phyloP scores from a whole-genome alignment of 2,113 vertebrate genomes.

The Pseudorasbora parva region DNA sequence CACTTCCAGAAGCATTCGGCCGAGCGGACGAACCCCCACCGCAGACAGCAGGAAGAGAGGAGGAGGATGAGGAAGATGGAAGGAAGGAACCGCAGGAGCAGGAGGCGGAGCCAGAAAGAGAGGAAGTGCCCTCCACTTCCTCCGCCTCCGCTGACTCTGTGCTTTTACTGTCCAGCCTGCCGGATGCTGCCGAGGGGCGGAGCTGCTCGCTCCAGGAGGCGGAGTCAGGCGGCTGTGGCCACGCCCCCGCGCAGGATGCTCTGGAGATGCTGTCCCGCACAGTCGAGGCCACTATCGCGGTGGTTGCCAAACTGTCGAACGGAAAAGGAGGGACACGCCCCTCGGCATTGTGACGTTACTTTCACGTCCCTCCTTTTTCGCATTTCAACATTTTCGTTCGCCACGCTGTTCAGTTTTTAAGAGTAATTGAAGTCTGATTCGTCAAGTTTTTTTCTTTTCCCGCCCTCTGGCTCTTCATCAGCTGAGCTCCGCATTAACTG shows the following conservation, averaged over 20 bases:
- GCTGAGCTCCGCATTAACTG: conserved; percentile 56
- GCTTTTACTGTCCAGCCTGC: conserved; percentile 76
- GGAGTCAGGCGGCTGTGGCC: conserved; percentile 80
- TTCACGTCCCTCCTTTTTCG: conserved; percentile 75
- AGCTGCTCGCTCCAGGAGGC: conserved; percentile 81
- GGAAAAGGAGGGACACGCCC: conserved; percentile 78
- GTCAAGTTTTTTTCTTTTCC: conserved; percentile 70
- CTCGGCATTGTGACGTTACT: conserved; percentile 93
- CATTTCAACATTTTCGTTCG: conserved; percentile 56
- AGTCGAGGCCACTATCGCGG: conserved; percentile 92
- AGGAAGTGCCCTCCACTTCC: conserved; percentile 68
- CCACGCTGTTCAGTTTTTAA: conserved; percentile 26
- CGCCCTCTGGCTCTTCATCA: conserved; percentile 25
- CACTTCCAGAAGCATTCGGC: conserved; percentile 75
- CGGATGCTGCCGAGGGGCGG: conserved; percentile 80
- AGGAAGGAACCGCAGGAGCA: conserved; percentile 56
- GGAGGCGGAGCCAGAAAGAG: conserved; percentile 57
- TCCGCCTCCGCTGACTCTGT: conserved; percentile 70
- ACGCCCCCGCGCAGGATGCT: conserved; percentile 86
- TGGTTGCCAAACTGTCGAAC: conserved; percentile 91
- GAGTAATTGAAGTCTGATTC: conserved; percentile 69
- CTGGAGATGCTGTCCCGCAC: conserved; percentile 97
- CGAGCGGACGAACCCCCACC: conserved; percentile 70
- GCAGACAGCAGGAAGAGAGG: conserved; percentile 58
- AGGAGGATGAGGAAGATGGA: conserved; percentile 32